Percentiles rank a stretch among this genome's conserved stretches.
Conservation (phyloP, 2,113 vertebrate genomes). For the Lagenorhynchus albirostris region DNA sequence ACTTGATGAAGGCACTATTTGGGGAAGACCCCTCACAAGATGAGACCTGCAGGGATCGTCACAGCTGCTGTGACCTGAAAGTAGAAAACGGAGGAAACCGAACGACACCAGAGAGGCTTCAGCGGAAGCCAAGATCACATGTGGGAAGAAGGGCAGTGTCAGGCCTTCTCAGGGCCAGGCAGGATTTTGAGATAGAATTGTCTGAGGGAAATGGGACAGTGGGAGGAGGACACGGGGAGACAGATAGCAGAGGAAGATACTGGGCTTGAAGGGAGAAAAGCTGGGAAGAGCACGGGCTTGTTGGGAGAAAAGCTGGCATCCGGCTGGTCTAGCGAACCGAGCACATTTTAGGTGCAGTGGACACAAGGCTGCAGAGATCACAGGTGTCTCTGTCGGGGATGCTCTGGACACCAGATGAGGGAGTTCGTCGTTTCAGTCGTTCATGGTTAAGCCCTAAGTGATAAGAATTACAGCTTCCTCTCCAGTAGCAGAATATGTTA, state of each 20-base stretch:
- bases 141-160: neutral
- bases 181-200: neutral
- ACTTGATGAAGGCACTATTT: neutral
- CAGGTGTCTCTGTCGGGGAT: rapidly evolving
- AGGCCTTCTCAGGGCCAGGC: too few relatives aligned
- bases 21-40: neutral
- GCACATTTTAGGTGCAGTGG: rapidly evolving
- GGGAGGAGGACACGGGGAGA: rapidly evolving
- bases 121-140: neutral
- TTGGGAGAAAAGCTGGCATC: neutral
- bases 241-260: too few relatives aligned
- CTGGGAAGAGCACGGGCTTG: neutral
- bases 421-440: rapidly evolving
- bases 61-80: neutral
- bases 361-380: neutral
- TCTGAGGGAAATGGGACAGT: neutral
- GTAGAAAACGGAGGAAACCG: neutral
- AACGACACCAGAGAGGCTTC: neutral
- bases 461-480: neutral
- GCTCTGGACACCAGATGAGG: too few relatives aligned
- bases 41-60: too few relatives aligned
- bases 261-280: too few relatives aligned
- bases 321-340: neutral
- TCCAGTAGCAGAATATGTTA: neutral
- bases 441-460: neutral